A percentile compares a stretch with the other conserved stretches of the same genome.
These are phyloP conservation scores for Bubo blakistoni DNA, from an alignment of 2,113 vertebrate genomes.

Conservation along the genomic window DNA sequence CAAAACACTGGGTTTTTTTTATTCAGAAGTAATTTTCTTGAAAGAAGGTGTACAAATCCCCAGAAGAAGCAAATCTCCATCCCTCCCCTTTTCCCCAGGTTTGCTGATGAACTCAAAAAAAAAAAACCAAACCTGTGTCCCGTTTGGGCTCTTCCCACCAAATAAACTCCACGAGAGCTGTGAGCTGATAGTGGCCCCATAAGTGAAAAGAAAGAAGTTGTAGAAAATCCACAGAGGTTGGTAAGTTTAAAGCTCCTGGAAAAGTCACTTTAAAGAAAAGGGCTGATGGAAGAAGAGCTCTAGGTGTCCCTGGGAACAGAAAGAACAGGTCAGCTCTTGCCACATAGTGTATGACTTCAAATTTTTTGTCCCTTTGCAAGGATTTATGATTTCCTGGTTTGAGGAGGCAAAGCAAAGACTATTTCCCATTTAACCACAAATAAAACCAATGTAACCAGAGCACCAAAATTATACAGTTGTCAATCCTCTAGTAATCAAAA, in stretches of 20 bases:
- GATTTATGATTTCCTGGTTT: not conserved
- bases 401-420: not conserved
- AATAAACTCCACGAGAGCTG: not conserved
- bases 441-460: not conserved
- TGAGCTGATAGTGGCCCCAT: rapidly evolving
- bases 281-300: not conserved
- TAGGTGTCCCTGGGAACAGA: not conserved
- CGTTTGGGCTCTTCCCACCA: not conserved
- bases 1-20: not conserved
- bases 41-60: not conserved
- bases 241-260: not conserved
- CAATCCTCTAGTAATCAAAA: not conserved
- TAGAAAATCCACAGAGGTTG: not conserved
- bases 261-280: not conserved
- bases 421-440: not conserved
- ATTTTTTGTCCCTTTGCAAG: no score
- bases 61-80: not conserved
- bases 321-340: not conserved
- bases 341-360: not conserved
- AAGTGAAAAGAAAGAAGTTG: not conserved
- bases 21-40: not conserved
- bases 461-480: no score
- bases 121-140: not conserved
- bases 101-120: not conserved
- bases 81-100: not conserved